phyloP scores from a whole-genome alignment of 2,797 vertebrate species.

The Acanthurus lineatus region DNA sequence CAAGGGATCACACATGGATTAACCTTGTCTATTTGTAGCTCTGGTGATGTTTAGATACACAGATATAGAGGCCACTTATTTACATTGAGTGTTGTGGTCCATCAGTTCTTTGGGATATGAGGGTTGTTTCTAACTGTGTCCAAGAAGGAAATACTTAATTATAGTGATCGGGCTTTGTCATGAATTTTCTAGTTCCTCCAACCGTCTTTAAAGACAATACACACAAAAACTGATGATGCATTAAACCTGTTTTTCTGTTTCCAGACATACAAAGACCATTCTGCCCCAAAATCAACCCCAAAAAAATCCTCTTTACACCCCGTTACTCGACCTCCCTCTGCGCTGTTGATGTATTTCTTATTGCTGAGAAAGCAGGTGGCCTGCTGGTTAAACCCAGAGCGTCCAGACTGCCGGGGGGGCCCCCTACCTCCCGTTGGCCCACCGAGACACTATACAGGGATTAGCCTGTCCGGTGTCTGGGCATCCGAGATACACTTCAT shows the following conservation, averaged over 20 bases:
- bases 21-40: constrained; percentile 53
- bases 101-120: not conserved
- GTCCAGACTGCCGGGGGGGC: constrained; percentile 55
- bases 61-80: not conserved
- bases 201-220: not conserved
- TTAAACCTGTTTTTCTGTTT: constrained; percentile 6
- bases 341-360: constrained; percentile 45
- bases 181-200: not conserved
- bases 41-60: constrained; percentile 16
- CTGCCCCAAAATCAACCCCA: constrained; percentile 34
- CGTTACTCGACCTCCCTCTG: constrained; percentile 54
- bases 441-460: constrained; percentile 33
- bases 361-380: constrained; percentile 71
- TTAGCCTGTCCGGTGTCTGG: constrained; percentile 44
- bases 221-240: not conserved
- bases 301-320: constrained; percentile 63
- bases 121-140: not conserved
- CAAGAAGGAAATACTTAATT: not conserved
- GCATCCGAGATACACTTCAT: constrained; percentile 9
- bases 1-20: constrained; percentile 61
- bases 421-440: constrained; percentile 22
- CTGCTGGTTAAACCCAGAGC: constrained; percentile 67
- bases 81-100: not conserved
- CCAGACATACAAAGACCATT: constrained; percentile 56
- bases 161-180: not conserved